A percentile compares a stretch with the other conserved stretches of the same genome.
These are phyloP conservation scores for Corythornis madagascariensis DNA, from an alignment of 2,113 vertebrate species.

Conservation along the genomic window DNA sequence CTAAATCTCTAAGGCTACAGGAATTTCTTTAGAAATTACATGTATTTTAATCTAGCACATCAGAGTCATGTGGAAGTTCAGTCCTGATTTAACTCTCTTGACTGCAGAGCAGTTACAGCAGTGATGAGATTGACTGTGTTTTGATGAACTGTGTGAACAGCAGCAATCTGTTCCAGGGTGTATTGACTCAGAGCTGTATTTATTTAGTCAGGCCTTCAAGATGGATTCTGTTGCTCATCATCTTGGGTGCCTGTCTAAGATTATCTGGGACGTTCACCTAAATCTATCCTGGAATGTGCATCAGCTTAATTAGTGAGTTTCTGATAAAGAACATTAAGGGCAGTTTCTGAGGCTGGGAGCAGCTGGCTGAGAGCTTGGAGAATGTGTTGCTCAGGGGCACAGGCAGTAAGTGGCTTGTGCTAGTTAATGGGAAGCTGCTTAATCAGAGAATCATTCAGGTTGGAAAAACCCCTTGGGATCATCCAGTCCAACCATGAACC, in stretches of 20 bases:
- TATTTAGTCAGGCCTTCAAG: not conserved
- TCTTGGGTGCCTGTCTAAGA: not conserved
- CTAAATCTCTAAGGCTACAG: not conserved
- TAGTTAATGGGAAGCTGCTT: not conserved
- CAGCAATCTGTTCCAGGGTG: not conserved
- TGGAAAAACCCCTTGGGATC: no score
- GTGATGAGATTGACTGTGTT: not conserved
- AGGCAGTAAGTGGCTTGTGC: not conserved
- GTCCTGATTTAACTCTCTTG: not conserved
- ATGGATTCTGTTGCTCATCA: not conserved
- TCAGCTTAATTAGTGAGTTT: not conserved
- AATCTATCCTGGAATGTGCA: not conserved
- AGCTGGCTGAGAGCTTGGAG: not conserved
- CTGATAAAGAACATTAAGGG: not conserved
- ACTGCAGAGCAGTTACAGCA: not conserved
- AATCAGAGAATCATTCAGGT: not conserved
- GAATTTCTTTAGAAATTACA: not conserved
- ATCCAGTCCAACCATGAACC: no score
- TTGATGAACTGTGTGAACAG: not conserved
- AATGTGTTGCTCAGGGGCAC: not conserved
- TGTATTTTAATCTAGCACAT: not conserved
- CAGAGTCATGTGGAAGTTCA: not conserved
- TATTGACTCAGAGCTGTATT: not conserved
- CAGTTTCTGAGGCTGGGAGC: not conserved
- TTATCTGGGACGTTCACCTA: slow-evolving; percentile 25